Percentiles rank a stretch among this genome's conserved stretches.
Evolutionary conservation across 2,888 invertebrate species (phyloP).

Genomic region (Erebia palarica): DNA sequence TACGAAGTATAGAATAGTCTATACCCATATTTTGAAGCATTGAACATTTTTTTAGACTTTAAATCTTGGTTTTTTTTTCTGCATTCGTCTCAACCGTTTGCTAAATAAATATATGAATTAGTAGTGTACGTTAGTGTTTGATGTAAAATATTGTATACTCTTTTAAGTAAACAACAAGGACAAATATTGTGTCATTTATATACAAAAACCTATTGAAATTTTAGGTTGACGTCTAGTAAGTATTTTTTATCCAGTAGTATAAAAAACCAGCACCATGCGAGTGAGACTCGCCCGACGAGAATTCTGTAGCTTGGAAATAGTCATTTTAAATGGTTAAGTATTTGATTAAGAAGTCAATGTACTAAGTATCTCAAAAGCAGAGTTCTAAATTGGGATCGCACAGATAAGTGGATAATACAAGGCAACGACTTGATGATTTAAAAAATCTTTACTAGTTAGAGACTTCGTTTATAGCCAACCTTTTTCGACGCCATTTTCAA

Average conservation of each 20-base stretch:
- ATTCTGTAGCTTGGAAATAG: too few relatives aligned
- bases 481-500: too few relatives aligned
- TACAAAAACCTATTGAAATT: neutral
- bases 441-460: too few relatives aligned
- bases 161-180: neutral
- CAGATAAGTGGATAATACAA: too few relatives aligned
- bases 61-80: neutral
- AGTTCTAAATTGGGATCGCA: too few relatives aligned
- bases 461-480: too few relatives aligned
- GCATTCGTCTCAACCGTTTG: neutral
- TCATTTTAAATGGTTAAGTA: too few relatives aligned
- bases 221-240: neutral
- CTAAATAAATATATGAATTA: neutral
- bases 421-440: too few relatives aligned
- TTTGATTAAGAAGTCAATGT: too few relatives aligned
- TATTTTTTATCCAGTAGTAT: neutral
- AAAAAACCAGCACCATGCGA: neutral
- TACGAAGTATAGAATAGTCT: neutral
- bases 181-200: conserved; percentile 9
- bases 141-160: neutral
- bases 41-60: neutral
- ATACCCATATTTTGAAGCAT: neutral
- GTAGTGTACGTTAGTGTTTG: neutral
- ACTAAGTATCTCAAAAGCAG: too few relatives aligned
- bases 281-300: too few relatives aligned